phyloP scores from a whole-genome alignment of 1,140 invertebrate species.

The Drosophila lacertosa region DNA sequence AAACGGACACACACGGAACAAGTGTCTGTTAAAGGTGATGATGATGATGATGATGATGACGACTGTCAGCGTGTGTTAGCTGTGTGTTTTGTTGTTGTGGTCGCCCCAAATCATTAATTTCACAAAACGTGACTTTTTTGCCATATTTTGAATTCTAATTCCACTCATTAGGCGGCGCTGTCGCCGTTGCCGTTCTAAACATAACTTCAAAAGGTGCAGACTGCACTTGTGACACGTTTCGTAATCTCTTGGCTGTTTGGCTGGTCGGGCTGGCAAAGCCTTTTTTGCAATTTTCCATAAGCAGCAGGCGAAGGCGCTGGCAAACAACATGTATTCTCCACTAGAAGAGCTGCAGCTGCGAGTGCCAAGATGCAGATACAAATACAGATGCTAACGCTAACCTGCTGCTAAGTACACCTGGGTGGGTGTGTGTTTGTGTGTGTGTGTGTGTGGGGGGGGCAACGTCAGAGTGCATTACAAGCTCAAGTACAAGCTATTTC shows the following conservation, averaged over 20 bases:
- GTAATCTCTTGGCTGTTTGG: conserved; percentile 70
- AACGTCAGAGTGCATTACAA: conserved; percentile 35
- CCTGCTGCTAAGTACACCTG: conserved; percentile 63
- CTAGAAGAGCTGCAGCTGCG: conserved; percentile 40
- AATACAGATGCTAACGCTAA: conserved; percentile 65
- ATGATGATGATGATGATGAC: conserved; percentile 10
- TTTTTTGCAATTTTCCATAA: conserved; percentile 67
- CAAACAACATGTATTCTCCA: conserved; percentile 13
- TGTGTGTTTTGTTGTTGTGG: conserved; percentile 32
- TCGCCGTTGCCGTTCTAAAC: conserved; percentile 69
- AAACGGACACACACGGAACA: conserved; percentile 11
- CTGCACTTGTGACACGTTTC: conserved; percentile 81
- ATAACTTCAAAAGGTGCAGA: conserved; percentile 81
- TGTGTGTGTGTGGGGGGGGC: conserved; percentile 17
- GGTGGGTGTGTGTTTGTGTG: neutral
- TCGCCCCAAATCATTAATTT: conserved; percentile 79
- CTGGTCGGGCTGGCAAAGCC: conserved; percentile 36
- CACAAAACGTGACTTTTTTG: conserved; percentile 80
- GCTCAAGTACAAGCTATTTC: conserved; percentile 77
- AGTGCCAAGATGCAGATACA: conserved; percentile 50
- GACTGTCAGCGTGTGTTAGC: conserved; percentile 46
- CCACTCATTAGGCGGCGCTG: conserved; percentile 70
- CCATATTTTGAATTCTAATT: conserved; percentile 81
- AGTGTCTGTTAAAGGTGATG: conserved; percentile 22
- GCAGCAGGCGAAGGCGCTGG: conserved; percentile 43